These are phyloP conservation scores for Hemiprocne comata DNA, from an alignment of 2,113 vertebrate species.

Conservation along the genomic window DNA sequence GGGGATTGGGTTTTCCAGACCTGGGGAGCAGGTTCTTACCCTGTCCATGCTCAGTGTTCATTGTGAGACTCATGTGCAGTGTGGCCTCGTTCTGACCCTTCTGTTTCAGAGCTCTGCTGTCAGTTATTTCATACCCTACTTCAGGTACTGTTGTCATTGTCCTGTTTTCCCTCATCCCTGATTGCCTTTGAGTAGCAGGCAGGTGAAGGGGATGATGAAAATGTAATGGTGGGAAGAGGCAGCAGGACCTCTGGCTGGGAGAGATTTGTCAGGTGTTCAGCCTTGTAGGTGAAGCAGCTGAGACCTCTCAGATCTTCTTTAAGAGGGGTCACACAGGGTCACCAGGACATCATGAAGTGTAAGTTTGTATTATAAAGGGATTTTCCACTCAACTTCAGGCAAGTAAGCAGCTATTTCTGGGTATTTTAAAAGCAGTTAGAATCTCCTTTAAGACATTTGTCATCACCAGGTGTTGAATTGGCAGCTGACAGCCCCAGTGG, in stretches of 20 bases:
- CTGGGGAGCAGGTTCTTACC: not conserved
- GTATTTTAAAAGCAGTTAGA: not conserved
- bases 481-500: not conserved
- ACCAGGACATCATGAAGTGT: not conserved
- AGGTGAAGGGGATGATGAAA: not conserved
- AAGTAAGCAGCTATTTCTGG: not conserved
- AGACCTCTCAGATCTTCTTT: not conserved
- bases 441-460: not conserved
- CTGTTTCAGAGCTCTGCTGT: not conserved
- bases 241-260: not conserved
- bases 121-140: not conserved
- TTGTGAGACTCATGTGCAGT: not conserved
- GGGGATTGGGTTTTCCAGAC: not conserved
- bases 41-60: fast-evolving
- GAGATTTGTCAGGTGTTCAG: not conserved
- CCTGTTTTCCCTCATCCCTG: not conserved
- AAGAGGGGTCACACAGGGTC: not conserved
- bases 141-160: conserved; percentile 1
- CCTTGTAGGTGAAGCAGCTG: not conserved
- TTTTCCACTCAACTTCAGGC: not conserved
- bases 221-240: not conserved
- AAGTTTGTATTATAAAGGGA: not conserved
- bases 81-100: fast-evolving
- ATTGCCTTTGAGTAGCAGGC: conserved; percentile 6
- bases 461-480: not conserved